Evolutionary conservation across 53 echinoderm and acorn worm species (phyloP), one percentile per base, ranked within the genome.

Genomic region (Pentamera pediparva): DNA sequence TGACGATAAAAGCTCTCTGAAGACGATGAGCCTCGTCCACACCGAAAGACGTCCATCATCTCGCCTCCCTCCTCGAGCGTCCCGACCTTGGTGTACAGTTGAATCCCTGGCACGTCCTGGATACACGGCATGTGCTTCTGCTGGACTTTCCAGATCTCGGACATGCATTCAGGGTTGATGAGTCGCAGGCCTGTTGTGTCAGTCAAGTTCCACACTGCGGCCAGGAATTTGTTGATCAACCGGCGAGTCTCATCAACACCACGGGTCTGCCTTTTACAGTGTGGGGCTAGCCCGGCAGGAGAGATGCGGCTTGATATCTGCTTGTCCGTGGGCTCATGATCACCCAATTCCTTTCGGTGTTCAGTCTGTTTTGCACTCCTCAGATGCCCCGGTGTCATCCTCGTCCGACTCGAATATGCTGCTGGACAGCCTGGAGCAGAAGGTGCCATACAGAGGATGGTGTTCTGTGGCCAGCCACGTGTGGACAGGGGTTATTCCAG

Each of bases 111-210:
- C 4, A 65, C 59, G 67, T 79, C 85, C 60, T 85, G 80, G 36
- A 85, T 86, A 47, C 81, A 81, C 4, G 60, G 21, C 8, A 77
- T 75, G 51, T 86, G 86, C 25, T 81, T 86, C 37, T 86, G 77
- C 59, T 86, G 81, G 9, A 81, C 75, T 61, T 65, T 24, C 86
- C 80, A 86, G 19, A 86, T 53, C 20, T 86, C 70, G 1, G 11
- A 30, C 85, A 85, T 85, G 57, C 56, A 56, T 17, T 0, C 30
- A 3, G 49, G 1, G 48, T 85, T 74, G 7, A 79, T 65, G 39
- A 85, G 62, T 2, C 62, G 78, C 24, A 78, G 18, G 31, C 78
- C 78, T 4, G 35, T 41, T 19, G 39, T 59, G 61, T 82, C 76
- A 2, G 82, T 76, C 19, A 76, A 31, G 17, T 65, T 8, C 75